Evolutionary conservation across 2,888 invertebrate genomes (phyloP), one percentile per base, ranked within the genome.

Genomic region (Halictus ligatus): DNA sequence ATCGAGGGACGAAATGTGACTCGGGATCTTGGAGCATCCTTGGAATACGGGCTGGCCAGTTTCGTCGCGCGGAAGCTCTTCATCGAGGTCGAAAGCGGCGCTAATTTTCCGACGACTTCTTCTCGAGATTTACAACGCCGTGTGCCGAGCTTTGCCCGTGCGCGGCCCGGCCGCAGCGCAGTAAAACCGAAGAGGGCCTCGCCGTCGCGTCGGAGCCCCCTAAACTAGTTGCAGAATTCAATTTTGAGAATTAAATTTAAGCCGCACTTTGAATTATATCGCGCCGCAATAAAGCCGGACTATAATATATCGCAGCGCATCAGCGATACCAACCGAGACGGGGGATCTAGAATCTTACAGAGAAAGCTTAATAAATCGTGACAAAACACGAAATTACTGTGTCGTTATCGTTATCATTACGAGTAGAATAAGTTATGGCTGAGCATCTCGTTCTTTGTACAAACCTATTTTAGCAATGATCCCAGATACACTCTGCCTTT

Each of bases 161-260:
- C 78, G 13, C 35, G 74, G 69, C 67, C 58, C 35, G 74, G 69
- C 67, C 58, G 43, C 50, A 73, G 64, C 50, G 6, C 50, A 18
- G 50, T 75, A 75, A 75, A 83, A 75, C 84, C 72, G 50, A 64
- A 25, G 84, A 35, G 72, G 46, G 7, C n/a, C n/a, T 6, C 43
- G 29, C 29, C 6, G 25, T 48, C 72, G 67, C 29, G 29, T 35
- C 35, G 35, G 46, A 35, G 58, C 77, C 69, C 48, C 80, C 78
- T 75, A 40, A 80, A 86, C 75, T 76, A 76, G 71, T 79, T 69
- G 60, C 18, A 54, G 75, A 64, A 88, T 84, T 88, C 79, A 81
- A 88, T 88, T 88, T 79, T 76, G 72, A 78, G 79, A 88, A 84
- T 88, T 82, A 83, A 85, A 83, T 80, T 83, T 85, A 80, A 81